Evolutionary conservation across 2,888 invertebrate genomes (phyloP).

Genomic region (Macrophya alboannulata): DNA sequence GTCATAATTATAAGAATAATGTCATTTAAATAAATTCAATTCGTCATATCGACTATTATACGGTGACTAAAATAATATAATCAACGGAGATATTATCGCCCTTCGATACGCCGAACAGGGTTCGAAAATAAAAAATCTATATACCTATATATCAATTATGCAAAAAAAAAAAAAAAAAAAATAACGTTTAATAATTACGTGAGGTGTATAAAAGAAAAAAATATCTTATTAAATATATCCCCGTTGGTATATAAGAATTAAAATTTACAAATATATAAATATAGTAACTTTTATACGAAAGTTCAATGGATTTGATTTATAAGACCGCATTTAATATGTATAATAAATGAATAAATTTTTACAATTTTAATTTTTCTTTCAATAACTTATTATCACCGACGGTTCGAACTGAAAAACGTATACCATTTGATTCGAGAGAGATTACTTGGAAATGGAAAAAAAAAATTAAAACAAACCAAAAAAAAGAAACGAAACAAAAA

Average conservation of each 20-base stretch:
- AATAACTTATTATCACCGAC: constrained; percentile 12
- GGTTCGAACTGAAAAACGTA: neutral
- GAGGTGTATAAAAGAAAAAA: neutral
- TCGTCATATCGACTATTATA: neutral
- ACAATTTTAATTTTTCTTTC: constrained; percentile 5
- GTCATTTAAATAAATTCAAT: constrained; percentile 36
- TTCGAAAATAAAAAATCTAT: neutral
- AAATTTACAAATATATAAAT: neutral
- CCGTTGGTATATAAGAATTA: neutral
- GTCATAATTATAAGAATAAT: constrained; percentile 3
- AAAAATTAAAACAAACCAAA: neutral
- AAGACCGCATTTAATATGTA: neutral
- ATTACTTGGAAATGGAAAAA: neutral
- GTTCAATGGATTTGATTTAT: neutral
- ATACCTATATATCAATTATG: constrained; percentile 21
- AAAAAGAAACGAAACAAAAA: neutral
- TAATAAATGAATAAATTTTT: neutral
- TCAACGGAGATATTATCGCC: constrained; percentile 32
- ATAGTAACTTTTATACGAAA: neutral
- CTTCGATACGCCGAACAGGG: neutral
- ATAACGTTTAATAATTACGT: neutral
- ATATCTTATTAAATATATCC: neutral
- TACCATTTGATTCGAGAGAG: neutral
- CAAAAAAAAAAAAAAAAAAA: neutral
- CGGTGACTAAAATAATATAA: constrained; percentile 38